Base-by-base conservation (phyloP, 2,888 invertebrate genomes). In the Drosophila putrida region DNA sequence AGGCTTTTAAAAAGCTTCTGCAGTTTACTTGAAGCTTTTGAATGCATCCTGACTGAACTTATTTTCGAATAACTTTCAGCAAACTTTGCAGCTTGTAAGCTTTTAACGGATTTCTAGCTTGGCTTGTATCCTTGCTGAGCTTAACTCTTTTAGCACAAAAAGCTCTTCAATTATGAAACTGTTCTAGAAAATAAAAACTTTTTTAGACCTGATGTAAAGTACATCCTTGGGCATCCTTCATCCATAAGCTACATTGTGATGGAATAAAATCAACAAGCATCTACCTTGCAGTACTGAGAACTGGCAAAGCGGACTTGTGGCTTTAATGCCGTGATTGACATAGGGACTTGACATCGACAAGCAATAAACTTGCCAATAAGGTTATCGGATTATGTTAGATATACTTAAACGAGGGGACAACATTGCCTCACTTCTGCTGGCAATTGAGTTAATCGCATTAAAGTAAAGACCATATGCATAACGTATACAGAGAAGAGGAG, bases 401-500 rank as follows among this genome's bases (percentile, higher is more conserved):
- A 53, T 47, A 36, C 15, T 10, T 20, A 51, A 27, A 36, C 43
- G 20, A 25, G 39, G 49, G 28, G 31, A 10, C 20, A 27, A 8
- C 27, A 35, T 53, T 41, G 33, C 13, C 20, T 38, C 38, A 39
- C 27, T 51, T 50, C 39, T 25, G 41, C 15, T 59, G 54, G 28
- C 82, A 83, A 87, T 81, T 81, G 71, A 78, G 72, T 71, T 87
- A 83, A 87, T 84, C 78, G 76, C 76, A 84, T 87, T 87, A 78
- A 78, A 62, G 64, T 65, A 33, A 63, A 46, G 33, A 54, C 53
- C 62, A 63, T 59, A 63, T 54, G 71, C 46, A 27, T 41, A 47
- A 25, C 15, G 39, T 53, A 51, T 27, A 33, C 25, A 5, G 33
- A 41, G 8, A 35, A 36, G 4, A n/a, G 15, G 4, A n/a, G 15